Conservation (phyloP, 2,888 invertebrate genomes). For the Lasioglossum villosulum region DNA sequence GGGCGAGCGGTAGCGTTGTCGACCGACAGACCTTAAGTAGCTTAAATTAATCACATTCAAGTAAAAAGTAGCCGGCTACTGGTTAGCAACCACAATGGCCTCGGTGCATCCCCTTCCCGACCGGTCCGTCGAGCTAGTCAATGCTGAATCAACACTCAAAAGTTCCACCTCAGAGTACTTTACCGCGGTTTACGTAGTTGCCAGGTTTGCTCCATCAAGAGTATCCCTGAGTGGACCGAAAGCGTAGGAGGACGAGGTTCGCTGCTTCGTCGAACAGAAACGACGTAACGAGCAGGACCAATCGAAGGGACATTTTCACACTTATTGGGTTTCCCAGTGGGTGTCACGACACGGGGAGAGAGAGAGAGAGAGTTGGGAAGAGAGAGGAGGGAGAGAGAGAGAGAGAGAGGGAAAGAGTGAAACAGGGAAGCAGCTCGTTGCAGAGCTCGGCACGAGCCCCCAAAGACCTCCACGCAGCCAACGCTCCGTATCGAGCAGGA, state of each 20-base stretch:
- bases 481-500: constrained; percentile 65
- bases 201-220: not conserved
- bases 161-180: not conserved
- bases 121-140: not conserved
- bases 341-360: not conserved
- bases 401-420: not conserved
- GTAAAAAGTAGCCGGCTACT: not conserved
- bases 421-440: constrained; percentile 6
- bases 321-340: constrained; percentile 29
- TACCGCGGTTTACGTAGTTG: constrained; percentile 5
- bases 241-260: not conserved
- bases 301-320: constrained; percentile 37
- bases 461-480: constrained; percentile 52
- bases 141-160: constrained; percentile 7
- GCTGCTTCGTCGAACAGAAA: not conserved
- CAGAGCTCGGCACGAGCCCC: constrained; percentile 50
- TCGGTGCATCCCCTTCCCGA: not conserved
- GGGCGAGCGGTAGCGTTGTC: not conserved
- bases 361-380: not conserved
- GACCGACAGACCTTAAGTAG: not conserved
- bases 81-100: not conserved
- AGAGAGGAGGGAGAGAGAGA: not conserved
- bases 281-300: not conserved
- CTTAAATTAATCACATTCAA: not conserved
- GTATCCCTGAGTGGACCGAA: not conserved